These are phyloP conservation scores for Erpornis zantholeuca DNA, from an alignment of 2,113 vertebrate species.

Conservation along the genomic window DNA sequence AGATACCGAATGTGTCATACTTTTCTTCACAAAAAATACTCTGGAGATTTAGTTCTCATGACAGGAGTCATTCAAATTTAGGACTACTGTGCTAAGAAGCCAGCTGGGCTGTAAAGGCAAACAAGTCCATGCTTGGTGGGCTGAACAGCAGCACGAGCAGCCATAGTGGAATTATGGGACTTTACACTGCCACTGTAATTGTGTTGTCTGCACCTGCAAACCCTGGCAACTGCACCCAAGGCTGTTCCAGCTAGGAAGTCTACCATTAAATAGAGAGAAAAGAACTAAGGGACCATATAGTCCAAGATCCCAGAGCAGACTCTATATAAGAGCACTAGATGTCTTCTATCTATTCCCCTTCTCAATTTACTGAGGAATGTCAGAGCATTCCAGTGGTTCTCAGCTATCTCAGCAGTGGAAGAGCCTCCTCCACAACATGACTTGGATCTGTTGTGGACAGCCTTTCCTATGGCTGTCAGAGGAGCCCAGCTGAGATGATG, in stretches of 20 bases:
- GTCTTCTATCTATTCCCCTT: neutral
- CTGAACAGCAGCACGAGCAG: neutral
- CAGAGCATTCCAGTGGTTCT: neutral
- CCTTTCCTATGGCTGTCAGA: neutral
- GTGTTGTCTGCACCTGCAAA: too few relatives aligned
- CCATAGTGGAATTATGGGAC: rapidly evolving
- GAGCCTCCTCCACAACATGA: neutral
- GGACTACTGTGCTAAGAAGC: neutral
- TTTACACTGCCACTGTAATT: neutral
- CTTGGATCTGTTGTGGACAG: neutral
- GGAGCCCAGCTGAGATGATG: neutral
- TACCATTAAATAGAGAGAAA: neutral
- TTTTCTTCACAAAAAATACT: neutral
- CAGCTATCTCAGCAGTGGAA: neutral
- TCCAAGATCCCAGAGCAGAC: neutral
- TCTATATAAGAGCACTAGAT: neutral
- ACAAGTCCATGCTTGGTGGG: neutral
- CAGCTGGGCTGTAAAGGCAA: neutral
- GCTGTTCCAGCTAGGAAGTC: neutral
- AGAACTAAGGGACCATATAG: neutral
- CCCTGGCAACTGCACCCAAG: neutral
- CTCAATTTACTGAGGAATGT: neutral
- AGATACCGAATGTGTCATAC: neutral
- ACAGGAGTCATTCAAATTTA: neutral
- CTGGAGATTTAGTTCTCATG: neutral